Evolutionary conservation across 2,888 invertebrate species (phyloP), one percentile per base, ranked within the genome.

Genomic region (Oscheius sp.): DNA sequence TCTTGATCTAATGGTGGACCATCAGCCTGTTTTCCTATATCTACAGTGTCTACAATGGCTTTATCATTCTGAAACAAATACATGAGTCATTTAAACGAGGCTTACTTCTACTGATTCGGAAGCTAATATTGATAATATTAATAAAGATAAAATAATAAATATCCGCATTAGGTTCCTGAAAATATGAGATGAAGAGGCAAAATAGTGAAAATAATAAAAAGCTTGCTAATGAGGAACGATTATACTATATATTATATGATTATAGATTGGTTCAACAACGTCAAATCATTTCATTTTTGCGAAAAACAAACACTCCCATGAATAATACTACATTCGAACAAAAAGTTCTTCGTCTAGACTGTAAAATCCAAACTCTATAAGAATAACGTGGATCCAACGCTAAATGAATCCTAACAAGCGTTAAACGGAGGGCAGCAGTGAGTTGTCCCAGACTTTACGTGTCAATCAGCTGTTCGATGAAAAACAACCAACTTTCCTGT

Each of bases 1-100:
- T 69, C 69, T 37, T 69, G 69, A 39, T 69, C 69, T 17, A 69
- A 42, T 15, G 69, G 69, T 27, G 63, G 53, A 27, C 37, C 68
- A 25, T 64, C 64, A 8, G 64, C 69, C 29, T 50, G 64, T 20
- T 69, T 69, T 8, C 20, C 64, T 5, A 64, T 53, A 46, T 69
- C 64, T 8, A 64, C 69, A n/a, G 31, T 37, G 39, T 69, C 69
- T 5, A 64, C 64, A 20, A 64, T 23, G 8, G 34, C 37, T 64
- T 52, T 69, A 31, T 69, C 53, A 23, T 64, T 34, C 64, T 64
- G 17, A 48, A 64, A 31, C 15, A 34, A 10, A 27, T 23, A 29
- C 6, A n/a, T 27, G 0, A 4, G 25, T 42, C 8, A 58, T 12
- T n/a, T 25, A 37, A 20, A 39, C 5, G 25, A 20, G 12, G 10